These are phyloP conservation scores for Chymomyza caudatula DNA, from an alignment of 2,888 invertebrate species.

Conservation along the genomic window DNA sequence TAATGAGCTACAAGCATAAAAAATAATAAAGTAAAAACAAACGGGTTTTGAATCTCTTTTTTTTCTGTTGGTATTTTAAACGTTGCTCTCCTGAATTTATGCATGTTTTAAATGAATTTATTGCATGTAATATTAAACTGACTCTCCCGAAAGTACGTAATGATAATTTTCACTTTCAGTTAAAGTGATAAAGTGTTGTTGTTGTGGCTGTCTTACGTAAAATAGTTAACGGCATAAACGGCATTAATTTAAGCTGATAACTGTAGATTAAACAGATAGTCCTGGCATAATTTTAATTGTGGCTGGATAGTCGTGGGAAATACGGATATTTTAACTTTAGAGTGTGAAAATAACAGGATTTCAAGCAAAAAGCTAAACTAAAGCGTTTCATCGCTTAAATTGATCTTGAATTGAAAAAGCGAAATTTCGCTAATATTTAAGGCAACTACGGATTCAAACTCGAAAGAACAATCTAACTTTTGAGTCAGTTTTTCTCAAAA, in stretches of 20 bases:
- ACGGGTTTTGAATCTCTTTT: conserved; percentile 5
- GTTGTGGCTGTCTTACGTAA: not conserved
- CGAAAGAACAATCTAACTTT: too few relatives aligned
- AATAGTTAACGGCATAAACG: not conserved
- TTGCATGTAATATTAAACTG: conserved; percentile 44
- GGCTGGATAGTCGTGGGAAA: not conserved
- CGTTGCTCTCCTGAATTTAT: conserved; percentile 46
- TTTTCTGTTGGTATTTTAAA: not conserved
- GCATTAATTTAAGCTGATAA: not conserved
- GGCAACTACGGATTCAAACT: too few relatives aligned
- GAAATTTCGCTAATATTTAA: too few relatives aligned
- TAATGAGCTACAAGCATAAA: conserved; percentile 56
- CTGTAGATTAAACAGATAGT: not conserved
- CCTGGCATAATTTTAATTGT: not conserved
- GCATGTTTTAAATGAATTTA: conserved; percentile 55
- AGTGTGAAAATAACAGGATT: too few relatives aligned
- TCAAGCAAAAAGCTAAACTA: too few relatives aligned
- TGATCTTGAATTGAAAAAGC: too few relatives aligned
- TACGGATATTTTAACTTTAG: not conserved
- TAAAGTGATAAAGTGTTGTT: not conserved
- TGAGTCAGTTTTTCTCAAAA: too few relatives aligned
- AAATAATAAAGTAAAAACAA: conserved; percentile 16
- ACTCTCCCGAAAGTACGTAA: conserved; percentile 18
- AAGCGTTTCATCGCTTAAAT: too few relatives aligned
- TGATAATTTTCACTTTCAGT: conserved; percentile 40